A percentile compares a stretch with the other conserved stretches of the same genome.
Conservation (phyloP, 23 tunicate genomes). For the Trididemnum nubilum region DNA sequence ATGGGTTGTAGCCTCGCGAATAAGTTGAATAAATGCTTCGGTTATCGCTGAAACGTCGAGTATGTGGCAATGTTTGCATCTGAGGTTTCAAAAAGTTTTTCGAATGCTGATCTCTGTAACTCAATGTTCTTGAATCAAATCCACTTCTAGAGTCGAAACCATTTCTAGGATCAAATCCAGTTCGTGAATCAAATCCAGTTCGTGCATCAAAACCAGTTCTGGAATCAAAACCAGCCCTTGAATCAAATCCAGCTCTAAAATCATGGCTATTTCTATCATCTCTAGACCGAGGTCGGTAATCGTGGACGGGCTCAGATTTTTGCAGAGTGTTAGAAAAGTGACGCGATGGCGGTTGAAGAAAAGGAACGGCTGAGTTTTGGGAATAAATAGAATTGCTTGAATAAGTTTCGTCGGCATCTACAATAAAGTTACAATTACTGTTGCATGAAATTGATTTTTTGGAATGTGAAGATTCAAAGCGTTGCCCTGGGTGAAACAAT, state of each 20-base stretch:
- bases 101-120: not conserved
- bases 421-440: too few species aligned
- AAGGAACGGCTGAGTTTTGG: not conserved
- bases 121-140: not conserved
- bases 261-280: not conserved
- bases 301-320: slow-evolving; percentile 45
- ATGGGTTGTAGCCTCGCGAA: slow-evolving; percentile 18
- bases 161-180: too few species aligned
- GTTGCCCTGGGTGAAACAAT: too few species aligned
- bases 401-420: not conserved
- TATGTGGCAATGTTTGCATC: not conserved
- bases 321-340: not conserved
- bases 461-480: too few species aligned
- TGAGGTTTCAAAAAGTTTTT: not conserved
- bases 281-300: slow-evolving; percentile 31
- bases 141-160: too few species aligned
- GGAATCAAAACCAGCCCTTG: not conserved
- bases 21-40: slow-evolving; percentile 7
- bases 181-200: not conserved
- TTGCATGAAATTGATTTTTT: too few species aligned
- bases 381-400: not conserved
- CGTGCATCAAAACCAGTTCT: too few species aligned
- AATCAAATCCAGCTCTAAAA: not conserved
- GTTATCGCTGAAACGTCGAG: not conserved
- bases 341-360: slow-evolving; percentile 4